Evolutionary conservation across 2,888 invertebrate species (phyloP).

Genomic region (Alloscopus bannaensis): DNA sequence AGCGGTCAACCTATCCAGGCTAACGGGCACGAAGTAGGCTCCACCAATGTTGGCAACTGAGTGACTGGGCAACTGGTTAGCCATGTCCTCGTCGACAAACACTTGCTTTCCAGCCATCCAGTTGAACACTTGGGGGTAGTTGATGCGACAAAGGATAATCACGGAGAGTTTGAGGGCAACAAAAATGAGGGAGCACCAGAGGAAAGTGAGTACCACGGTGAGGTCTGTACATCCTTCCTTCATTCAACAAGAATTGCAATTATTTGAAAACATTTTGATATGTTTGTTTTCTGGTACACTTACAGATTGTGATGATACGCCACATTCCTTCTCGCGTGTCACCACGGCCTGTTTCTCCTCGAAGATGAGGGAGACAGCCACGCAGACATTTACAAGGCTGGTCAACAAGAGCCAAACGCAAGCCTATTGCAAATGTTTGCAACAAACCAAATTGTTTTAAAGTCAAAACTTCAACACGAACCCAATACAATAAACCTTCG

Average conservation of each 20-base stretch:
- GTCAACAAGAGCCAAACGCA: constrained; percentile 44
- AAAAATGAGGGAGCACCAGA: constrained; percentile 29
- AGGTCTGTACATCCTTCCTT: neutral
- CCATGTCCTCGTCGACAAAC: constrained; percentile 22
- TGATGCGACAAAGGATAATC: constrained; percentile 32
- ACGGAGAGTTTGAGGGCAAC: constrained; percentile 11
- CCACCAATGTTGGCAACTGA: constrained; percentile 6
- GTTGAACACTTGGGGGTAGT: constrained; percentile 53
- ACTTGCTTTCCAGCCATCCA: constrained; percentile 49
- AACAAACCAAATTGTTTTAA: neutral
- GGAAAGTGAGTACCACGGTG: neutral
- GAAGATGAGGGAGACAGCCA: constrained; percentile 24
- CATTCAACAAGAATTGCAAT: too few species aligned
- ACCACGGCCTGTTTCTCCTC: constrained; percentile 17
- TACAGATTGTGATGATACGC: too few species aligned
- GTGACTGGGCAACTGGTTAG: neutral
- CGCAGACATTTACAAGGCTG: constrained; percentile 27
- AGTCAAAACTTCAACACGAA: neutral
- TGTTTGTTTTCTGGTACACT: too few species aligned
- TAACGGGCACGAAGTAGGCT: constrained; percentile 30
- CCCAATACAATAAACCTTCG: neutral
- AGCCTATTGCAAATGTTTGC: constrained; percentile 13
- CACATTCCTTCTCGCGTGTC: too few species aligned
- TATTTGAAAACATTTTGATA: too few species aligned
- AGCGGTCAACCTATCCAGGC: constrained; percentile 27